phyloP scores from a whole-genome alignment of 2,797 vertebrate species.

The Alca torda region DNA sequence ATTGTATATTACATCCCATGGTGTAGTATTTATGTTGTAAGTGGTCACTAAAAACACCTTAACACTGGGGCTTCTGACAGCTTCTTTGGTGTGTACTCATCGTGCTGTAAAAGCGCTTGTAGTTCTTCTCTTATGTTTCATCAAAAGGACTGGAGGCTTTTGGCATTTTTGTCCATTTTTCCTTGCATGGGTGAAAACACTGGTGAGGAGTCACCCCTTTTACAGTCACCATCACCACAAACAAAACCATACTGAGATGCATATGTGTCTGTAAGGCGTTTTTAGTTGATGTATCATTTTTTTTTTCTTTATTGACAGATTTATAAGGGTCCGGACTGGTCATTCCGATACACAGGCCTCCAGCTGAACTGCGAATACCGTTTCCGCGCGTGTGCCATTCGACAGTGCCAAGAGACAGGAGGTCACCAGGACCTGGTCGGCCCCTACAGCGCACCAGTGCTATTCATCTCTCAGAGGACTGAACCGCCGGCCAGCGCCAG shows the following conservation, averaged over 20 bases:
- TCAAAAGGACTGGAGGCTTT: neutral
- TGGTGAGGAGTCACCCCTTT: neutral
- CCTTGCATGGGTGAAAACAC: neutral
- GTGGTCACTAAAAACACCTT: neutral
- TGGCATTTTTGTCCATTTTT: neutral
- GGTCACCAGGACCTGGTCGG: conserved; percentile 88
- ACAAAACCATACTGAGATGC: neutral
- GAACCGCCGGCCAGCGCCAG: conserved; percentile 76
- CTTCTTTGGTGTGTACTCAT: neutral
- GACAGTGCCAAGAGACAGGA: conserved; percentile 89
- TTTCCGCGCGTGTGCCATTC: conserved; percentile 90
- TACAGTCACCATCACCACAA: neutral
- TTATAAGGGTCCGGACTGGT: conserved; percentile 88
- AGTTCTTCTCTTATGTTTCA: neutral
- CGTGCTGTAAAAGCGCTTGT: fast-evolving
- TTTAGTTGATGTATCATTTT: neutral
- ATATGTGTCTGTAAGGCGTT: fast-evolving
- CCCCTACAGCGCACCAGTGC: conserved; percentile 90
- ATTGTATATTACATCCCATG: neutral
- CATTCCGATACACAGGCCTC: conserved; percentile 86
- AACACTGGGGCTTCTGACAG: neutral
- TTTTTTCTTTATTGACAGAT: conserved; percentile 71
- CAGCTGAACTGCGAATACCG: conserved; percentile 92
- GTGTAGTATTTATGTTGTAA: neutral
- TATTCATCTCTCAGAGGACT: conserved; percentile 86